Evolutionary conservation across 2,797 vertebrate genomes (phyloP).

Genomic region (Caiman crocodilus): DNA sequence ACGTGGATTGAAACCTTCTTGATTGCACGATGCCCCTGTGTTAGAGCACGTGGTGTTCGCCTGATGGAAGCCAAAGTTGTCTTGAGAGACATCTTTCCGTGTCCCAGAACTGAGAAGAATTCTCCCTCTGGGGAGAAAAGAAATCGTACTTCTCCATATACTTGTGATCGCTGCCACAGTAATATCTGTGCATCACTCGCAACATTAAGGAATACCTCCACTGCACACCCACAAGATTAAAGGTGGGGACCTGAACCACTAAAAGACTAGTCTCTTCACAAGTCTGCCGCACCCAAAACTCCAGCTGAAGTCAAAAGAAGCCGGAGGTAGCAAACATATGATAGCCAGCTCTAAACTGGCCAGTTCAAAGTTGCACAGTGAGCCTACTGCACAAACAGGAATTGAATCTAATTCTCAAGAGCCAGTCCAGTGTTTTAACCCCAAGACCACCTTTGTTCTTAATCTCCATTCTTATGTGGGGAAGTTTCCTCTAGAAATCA

Average conservation of each 20-base stretch:
- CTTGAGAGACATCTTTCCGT: neutral
- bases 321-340: neutral
- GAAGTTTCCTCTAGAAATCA: neutral
- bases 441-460: neutral
- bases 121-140: neutral
- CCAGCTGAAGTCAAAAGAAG: neutral
- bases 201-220: neutral
- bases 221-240: neutral
- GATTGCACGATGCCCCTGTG: neutral
- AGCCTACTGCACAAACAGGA: neutral
- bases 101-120: neutral
- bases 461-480: neutral
- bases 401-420: neutral
- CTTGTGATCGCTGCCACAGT: fast-evolving
- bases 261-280: neutral
- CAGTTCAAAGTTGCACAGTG: neutral
- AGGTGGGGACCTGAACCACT: neutral
- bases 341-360: neutral
- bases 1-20: neutral
- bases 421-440: neutral
- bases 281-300: fast-evolving
- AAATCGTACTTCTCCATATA: fast-evolving
- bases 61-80: neutral
- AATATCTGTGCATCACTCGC: fast-evolving
- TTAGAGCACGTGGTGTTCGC: fast-evolving